These are phyloP conservation scores for Orius laevigatus DNA, from an alignment of 1,140 invertebrate species.

Conservation along the genomic window DNA sequence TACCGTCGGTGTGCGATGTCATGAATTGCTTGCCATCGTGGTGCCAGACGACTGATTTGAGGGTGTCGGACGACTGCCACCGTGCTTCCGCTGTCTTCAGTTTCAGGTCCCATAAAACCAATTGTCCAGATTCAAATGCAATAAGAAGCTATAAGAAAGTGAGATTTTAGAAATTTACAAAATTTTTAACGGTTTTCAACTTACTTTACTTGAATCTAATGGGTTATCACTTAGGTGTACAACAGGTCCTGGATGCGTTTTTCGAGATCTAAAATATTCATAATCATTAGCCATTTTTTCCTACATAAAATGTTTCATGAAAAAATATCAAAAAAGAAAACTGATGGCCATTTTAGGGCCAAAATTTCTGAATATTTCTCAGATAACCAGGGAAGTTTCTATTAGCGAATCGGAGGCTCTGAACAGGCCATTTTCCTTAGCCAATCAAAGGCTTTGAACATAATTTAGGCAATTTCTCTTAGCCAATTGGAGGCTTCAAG, in stretches of 20 bases:
- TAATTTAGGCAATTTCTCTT: too few relatives aligned
- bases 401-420: too few relatives aligned
- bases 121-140: conserved; percentile 85
- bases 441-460: too few relatives aligned
- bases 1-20: conserved; percentile 89
- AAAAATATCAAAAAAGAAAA: too few relatives aligned
- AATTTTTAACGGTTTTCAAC: neutral
- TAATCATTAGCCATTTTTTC: too few relatives aligned
- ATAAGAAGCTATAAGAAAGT: conserved; percentile 64
- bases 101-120: conserved; percentile 92
- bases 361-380: neutral
- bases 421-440: too few relatives aligned
- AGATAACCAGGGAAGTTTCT: too few relatives aligned
- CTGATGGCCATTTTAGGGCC: neutral
- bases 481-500: too few relatives aligned
- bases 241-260: conserved; percentile 86
- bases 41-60: conserved; percentile 86
- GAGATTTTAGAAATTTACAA: neutral
- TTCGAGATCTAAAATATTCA: conserved; percentile 61
- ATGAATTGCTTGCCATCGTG: conserved; percentile 97
- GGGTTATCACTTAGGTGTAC: conserved; percentile 93
- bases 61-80: conserved; percentile 57
- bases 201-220: conserved; percentile 83
- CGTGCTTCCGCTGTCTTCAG: conserved; percentile 64
- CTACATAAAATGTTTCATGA: too few relatives aligned